These are phyloP conservation scores for Apis laboriosa DNA, from an alignment of 1,140 invertebrate species.

Conservation along the genomic window DNA sequence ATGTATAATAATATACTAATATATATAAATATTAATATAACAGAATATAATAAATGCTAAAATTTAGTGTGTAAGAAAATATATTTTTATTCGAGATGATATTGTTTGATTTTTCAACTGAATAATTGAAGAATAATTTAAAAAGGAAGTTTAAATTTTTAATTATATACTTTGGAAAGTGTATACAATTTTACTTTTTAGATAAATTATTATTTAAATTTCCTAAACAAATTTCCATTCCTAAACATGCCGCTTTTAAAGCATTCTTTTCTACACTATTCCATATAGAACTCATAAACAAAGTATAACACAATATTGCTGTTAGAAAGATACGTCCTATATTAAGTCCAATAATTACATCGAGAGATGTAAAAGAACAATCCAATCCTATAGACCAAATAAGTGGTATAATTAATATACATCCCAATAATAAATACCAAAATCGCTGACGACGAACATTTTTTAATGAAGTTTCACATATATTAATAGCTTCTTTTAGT, in stretches of 20 bases:
- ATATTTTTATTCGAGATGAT: conserved; percentile 14
- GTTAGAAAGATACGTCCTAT: conserved; percentile 84
- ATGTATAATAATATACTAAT: conserved; percentile 1
- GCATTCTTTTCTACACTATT: conserved; percentile 89
- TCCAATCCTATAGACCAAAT: conserved; percentile 79
- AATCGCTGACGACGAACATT: conserved; percentile 82
- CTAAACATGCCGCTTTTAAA: conserved; percentile 85
- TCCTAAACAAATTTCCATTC: conserved; percentile 82
- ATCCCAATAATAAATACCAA: conserved; percentile 82
- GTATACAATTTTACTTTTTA: conserved; percentile 53
- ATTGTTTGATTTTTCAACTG: not conserved
- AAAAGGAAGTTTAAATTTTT: conserved; percentile 6
- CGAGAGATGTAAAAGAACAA: conserved; percentile 68
- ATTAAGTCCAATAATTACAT: conserved; percentile 79
- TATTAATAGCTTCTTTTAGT: conserved; percentile 83
- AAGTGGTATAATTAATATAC: conserved; percentile 80
- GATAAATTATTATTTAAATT: conserved; percentile 64
- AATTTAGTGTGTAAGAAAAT: conserved; percentile 30
- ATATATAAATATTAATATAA: not conserved
- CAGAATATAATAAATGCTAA: conserved; percentile 24
- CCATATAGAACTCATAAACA: conserved; percentile 90
- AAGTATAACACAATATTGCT: conserved; percentile 84
- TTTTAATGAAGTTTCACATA: conserved; percentile 83
- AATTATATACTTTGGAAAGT: not conserved
- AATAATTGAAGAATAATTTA: not conserved